Evolutionary conservation across 37 sponge, comb jelly and placozoan genomes (phyloP), one percentile per base, ranked within the genome.

Genomic region (Tethya wilhelma): DNA sequence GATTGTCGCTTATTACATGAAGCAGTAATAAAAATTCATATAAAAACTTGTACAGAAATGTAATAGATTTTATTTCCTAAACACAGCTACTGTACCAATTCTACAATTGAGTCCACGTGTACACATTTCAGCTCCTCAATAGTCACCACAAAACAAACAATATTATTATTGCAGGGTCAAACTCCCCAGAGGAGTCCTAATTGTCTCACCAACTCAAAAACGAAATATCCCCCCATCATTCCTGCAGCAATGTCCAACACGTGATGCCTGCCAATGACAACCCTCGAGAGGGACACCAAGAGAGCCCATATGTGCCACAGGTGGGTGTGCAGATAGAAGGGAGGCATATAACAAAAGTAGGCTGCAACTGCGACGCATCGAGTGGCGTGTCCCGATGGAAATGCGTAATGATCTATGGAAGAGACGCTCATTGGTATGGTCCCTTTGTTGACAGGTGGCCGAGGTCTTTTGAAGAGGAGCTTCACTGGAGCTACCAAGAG

Each of bases 381-480:
- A 23, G 97, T 89, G 33, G 97, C 89, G 38, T 96, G 97, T 33
- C 97, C 97, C 0, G 97, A 96, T 28, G 97, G 97, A 31, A 96
- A 96, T 3, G 97, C 94, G 58, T 94, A 94, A 2, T 60, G 22
- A 75, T 96, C 97, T 6, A 96, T 79, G 11, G 74, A 60, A 1
- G 90, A 87, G 8, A 90, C 85, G 32, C 88, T 81, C 26, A 87
- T 53, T 0, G 86, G 68, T 29, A 96, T 96, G 9, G 42, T 74
- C 3, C 88, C 92, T 7, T 20, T 57, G 79, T 96, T 91, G 14
- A 79, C 36, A 0, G 59, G 32, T 2, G 97, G 97, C 6, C 97
- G 60, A 17, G 86, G 79, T 36, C 97, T 75, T 53, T 93, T 85
- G 67, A 96, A 87, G 41, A 75, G 7, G 6, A 90, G 33, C 49